Conservation (phyloP, 2,888 invertebrate species). For the Cephalotes varians region DNA sequence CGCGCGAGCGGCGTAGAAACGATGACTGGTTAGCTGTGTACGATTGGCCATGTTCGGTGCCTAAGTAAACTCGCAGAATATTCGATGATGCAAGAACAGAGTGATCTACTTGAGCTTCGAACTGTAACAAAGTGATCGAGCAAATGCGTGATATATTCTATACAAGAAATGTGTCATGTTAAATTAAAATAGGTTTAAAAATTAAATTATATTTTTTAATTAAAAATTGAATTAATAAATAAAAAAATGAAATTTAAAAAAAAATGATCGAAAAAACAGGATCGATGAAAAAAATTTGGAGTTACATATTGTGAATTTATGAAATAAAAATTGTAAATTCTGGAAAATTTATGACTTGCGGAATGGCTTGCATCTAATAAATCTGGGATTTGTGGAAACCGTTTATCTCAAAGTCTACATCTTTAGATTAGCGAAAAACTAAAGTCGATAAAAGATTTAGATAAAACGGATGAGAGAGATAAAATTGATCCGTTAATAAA, state of each 20-base stretch:
- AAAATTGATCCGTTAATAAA: background rate
- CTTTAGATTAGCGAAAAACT: background rate
- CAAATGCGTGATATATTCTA: background rate
- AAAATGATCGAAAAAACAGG: too few relatives aligned
- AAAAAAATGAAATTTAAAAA: too few relatives aligned
- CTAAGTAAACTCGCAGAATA: slow-evolving; percentile 36
- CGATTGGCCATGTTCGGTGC: slow-evolving; percentile 41
- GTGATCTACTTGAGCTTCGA: slow-evolving; percentile 5
- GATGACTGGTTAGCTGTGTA: slow-evolving; percentile 25
- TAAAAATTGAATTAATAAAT: background rate
- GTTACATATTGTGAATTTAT: background rate
- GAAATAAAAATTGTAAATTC: background rate
- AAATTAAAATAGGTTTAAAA: too few relatives aligned
- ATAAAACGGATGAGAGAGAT: background rate
- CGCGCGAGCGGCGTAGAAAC: background rate
- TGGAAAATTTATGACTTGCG: slow-evolving; percentile 5
- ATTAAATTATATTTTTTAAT: background rate
- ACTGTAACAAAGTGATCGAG: background rate
- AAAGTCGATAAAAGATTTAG: background rate
- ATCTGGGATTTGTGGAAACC: background rate
- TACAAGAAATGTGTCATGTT: background rate
- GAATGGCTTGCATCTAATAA: slow-evolving; percentile 1
- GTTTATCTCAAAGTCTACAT: background rate
- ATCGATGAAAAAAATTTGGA: background rate
- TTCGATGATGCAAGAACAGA: background rate